Percentiles rank a stretch among this genome's conserved stretches.
Evolutionary conservation across 2,113 vertebrate genomes (phyloP).

Genomic region (Plotosus lineatus): DNA sequence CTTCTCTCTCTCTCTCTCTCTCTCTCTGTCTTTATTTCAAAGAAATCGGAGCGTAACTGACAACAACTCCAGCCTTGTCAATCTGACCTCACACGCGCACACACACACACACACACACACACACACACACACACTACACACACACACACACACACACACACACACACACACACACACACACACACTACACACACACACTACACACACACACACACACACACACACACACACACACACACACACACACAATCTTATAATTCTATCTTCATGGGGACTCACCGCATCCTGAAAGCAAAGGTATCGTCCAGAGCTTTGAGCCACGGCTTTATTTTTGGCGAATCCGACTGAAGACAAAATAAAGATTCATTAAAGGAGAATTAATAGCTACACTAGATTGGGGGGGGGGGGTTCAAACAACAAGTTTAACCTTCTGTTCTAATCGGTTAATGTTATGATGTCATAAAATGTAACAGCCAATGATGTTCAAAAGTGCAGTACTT

Average conservation of each 20-base stretch:
- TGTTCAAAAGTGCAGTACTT: no score
- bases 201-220: background rate
- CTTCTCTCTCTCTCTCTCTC: background rate
- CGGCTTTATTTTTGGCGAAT: slow-evolving; percentile 91
- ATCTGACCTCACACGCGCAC: background rate
- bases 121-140: slow-evolving; percentile 4
- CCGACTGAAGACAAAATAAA: slow-evolving; percentile 84
- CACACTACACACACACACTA: slow-evolving; percentile 2
- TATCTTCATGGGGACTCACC: no score
- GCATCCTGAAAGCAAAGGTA: slow-evolving; percentile 95
- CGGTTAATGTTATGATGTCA: background rate
- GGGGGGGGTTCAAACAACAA: no score
- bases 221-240: slow-evolving; percentile 26
- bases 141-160: background rate
- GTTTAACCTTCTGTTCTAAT: no score
- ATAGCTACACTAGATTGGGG: no score
- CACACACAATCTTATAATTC: no score
- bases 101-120: slow-evolving; percentile 5
- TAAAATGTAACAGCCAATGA: background rate
- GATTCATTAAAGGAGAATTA: no score
- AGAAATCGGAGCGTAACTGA: background rate
- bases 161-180: slow-evolving; percentile 20
- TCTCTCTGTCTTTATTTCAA: background rate
- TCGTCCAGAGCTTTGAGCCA: slow-evolving; percentile 83
- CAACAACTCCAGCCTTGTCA: background rate